These are phyloP conservation scores for Megamerina dolium DNA, from an alignment of 2,888 invertebrate genomes.

Conservation along the genomic window DNA sequence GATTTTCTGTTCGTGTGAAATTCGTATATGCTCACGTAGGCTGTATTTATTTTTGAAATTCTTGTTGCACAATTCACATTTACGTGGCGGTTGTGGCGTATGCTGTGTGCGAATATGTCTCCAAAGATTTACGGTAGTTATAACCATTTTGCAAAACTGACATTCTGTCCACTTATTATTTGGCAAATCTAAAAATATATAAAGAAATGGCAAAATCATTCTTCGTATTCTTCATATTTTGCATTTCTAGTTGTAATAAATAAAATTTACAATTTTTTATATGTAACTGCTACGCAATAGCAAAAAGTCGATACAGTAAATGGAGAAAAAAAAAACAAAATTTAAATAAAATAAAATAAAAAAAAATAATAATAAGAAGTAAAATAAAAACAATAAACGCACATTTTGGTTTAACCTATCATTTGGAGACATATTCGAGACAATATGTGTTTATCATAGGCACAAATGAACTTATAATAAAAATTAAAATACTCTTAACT, in stretches of 20 bases:
- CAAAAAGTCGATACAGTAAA: no score
- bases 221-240: conserved; percentile 9
- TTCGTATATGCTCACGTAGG: conserved; percentile 48
- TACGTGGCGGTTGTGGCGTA: conserved; percentile 49
- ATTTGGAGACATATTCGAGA: conserved; percentile 51
- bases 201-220: conserved; percentile 22
- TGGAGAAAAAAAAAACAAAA: no score
- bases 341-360: no score
- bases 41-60: conserved; percentile 51
- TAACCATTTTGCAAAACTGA: conserved; percentile 52
- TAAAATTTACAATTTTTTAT: conserved; percentile 1
- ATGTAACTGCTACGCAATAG: neutral
- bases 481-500: no score
- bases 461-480: no score
- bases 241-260: conserved; percentile 6
- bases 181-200: conserved; percentile 50
- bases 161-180: conserved; percentile 52
- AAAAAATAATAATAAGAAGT: no score
- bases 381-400: no score
- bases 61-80: conserved; percentile 50
- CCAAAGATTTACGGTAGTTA: conserved; percentile 51
- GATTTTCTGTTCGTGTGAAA: conserved; percentile 49
- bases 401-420: no score
- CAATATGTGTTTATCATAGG: no score
- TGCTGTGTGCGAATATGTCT: conserved; percentile 51